Base-by-base conservation (phyloP, 53 echinoderm and acorn worm genomes). In the Echinarachnius parma region DNA sequence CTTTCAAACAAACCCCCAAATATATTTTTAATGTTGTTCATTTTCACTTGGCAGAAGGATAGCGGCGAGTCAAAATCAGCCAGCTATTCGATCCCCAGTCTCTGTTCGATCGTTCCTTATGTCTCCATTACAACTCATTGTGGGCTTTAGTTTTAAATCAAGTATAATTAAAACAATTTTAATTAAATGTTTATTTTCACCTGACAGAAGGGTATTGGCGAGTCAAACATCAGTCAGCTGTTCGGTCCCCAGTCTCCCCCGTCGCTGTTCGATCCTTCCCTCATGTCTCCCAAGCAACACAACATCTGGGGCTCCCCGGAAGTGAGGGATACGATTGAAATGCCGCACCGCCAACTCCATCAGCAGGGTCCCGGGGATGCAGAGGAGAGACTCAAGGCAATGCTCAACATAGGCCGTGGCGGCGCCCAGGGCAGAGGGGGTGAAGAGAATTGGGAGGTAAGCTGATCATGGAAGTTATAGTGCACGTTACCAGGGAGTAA, bases 271-370 rank as follows among this genome's bases (percentile, higher is more conserved):
- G 85, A 88, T 55, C 81, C 89, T 0, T 52, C 66, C 0, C 78
- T 94, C 32, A 83, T 94, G 81, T 94, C 94, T 9, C 89, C 86
- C 3, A 75, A 77, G 1, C n/a, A n/a, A n/a, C 75, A 53, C 22
- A 86, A 84, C 82, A 90, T 94, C 64, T 94, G 94, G 94, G 94
- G 86, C 10, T 89, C 94, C 20, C 89, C 89, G 1, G 70, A 75
- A 5, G 31, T 81, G 4, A 49, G 61, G 11, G 52, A 87, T 63
- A 78, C 72, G 0, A 42, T 75, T 3, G 34, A 48, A 14, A 5
- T 59, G 60, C 81, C 86, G 0, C 32, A 47, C 37, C 68, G 75
- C 37, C 75, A 76, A 31, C 28, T n/a, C n/a, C n/a, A n/a, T n/a
- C n/a, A n/a, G n/a, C 25, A 46, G 44, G 28, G 20, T 8, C 46